These are phyloP conservation scores for Brachionus rubens DNA, from an alignment of 1,140 invertebrate species.

Conservation along the genomic window DNA sequence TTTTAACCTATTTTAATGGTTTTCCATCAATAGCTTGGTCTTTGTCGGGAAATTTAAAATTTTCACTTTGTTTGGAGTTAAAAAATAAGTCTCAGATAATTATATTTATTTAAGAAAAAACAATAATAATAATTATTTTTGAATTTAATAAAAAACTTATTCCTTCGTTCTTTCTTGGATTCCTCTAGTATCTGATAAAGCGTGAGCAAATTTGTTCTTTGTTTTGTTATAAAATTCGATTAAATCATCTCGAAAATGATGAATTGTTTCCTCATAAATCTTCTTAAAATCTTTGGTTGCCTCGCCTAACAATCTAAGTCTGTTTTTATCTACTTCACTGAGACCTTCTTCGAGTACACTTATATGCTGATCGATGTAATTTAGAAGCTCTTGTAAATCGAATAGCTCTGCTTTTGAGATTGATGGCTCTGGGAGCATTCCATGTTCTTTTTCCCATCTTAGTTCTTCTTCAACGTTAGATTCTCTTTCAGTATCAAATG, in stretches of 20 bases:
- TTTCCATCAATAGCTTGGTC: too few relatives aligned
- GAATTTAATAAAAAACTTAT: background rate
- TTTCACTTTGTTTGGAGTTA: background rate
- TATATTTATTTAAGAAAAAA: too few relatives aligned
- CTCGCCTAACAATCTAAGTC: background rate
- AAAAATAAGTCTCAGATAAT: too few relatives aligned
- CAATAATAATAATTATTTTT: too few relatives aligned
- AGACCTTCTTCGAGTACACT: background rate
- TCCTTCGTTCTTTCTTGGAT: background rate
- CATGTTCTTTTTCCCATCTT: conserved; percentile 31
- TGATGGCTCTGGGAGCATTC: background rate
- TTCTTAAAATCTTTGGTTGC: conserved; percentile 21
- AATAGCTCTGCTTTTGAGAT: background rate
- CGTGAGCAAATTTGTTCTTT: conserved; percentile 29
- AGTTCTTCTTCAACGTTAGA: background rate
- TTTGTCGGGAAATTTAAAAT: too few relatives aligned
- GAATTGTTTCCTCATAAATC: conserved; percentile 3
- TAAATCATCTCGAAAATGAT: background rate
- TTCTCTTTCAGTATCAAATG: conserved; percentile 1
- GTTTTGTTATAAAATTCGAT: background rate
- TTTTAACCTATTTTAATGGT: too few relatives aligned
- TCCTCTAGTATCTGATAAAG: background rate
- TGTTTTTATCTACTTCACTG: background rate
- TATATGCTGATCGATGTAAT: background rate
- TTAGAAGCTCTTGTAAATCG: conserved; percentile 10